Base-by-base conservation (phyloP, 1,140 invertebrate genomes). In the Oedothorax gibbosus region DNA sequence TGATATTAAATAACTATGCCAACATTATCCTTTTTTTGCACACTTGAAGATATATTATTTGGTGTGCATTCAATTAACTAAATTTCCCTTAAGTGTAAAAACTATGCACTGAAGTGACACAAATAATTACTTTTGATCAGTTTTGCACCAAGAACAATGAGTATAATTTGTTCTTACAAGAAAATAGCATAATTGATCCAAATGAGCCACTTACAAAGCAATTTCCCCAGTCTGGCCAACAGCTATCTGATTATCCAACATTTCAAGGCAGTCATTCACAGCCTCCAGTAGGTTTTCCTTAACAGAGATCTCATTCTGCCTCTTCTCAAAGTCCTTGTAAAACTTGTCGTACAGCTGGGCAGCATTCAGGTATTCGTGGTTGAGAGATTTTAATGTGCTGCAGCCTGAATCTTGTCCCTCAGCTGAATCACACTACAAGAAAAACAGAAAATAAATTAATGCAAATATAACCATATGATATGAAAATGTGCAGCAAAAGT, bases 261-360 rank as follows among this genome's bases (percentile, higher is more conserved):
- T 94, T 87, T 93, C 93, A 1, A 97, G 93, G 0, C 95, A 94
- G 90, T 97, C 95, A 68, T 92, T 93, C 87, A 97, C 96, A 20
- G 96, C 95, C 88, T 96, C 94, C 54, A 97, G 90, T 7, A 96
- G 95, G 89, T 96, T 94, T 73, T 94, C 93, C 88, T 96, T 97
- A 60, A 94, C 90, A 87, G 94, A 93, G 3, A 98, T 93, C 88
- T 98, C 95, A 88, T 94, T 93, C 21, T 93, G 91, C 20, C 94
- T 93, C 85, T 92, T 93, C 8, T 90, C 88, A 86, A 91, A 96
- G 79, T 94, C 92, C 86, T 95, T 94, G 21, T 94, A 94, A 84
- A 93, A 93, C 62, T 93, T 92, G 88, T 96, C 94, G 86, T 95
- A 95, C 81, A 93, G 92, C 87, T 93, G 92, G 75, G 94, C 93